Evolutionary conservation across 2,888 invertebrate species (phyloP).

Genomic region (Tenthredo notha): DNA sequence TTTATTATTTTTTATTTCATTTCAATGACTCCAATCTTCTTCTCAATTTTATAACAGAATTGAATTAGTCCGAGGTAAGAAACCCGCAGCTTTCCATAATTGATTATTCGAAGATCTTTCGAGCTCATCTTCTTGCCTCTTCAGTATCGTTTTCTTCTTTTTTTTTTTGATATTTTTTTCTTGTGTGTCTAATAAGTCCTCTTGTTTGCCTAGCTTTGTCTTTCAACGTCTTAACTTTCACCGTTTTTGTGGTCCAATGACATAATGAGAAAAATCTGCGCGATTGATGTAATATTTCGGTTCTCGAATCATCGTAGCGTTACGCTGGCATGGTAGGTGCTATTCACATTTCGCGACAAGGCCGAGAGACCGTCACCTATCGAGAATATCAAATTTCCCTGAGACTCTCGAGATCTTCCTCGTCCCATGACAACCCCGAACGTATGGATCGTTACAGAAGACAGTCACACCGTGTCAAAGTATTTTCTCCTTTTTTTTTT

Average conservation of each 20-base stretch:
- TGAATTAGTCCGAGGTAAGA: neutral
- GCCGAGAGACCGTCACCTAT: slow-evolving; percentile 20
- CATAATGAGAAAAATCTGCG: neutral
- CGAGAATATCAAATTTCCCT: slow-evolving; percentile 30
- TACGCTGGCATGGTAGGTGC: neutral
- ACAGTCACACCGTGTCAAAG: neutral
- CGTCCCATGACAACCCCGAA: slow-evolving; percentile 44
- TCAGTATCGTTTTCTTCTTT: neutral
- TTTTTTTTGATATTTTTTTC: neutral
- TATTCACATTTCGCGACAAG: slow-evolving; percentile 41
- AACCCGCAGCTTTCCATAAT: slow-evolving; percentile 1
- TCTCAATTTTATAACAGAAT: neutral
- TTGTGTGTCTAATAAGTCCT: neutral
- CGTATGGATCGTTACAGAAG: neutral
- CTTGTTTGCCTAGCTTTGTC: neutral
- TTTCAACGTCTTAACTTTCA: neutral
- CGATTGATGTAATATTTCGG: slow-evolving; percentile 9
- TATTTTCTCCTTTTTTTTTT: neutral
- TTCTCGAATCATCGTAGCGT: slow-evolving; percentile 21
- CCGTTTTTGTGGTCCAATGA: neutral
- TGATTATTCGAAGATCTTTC: neutral
- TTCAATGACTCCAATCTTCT: neutral
- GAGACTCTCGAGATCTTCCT: slow-evolving; percentile 38
- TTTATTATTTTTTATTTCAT: neutral
- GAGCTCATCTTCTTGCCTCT: neutral